These are phyloP conservation scores for Thyatira batis DNA, from an alignment of 2,888 invertebrate species.

Conservation along the genomic window DNA sequence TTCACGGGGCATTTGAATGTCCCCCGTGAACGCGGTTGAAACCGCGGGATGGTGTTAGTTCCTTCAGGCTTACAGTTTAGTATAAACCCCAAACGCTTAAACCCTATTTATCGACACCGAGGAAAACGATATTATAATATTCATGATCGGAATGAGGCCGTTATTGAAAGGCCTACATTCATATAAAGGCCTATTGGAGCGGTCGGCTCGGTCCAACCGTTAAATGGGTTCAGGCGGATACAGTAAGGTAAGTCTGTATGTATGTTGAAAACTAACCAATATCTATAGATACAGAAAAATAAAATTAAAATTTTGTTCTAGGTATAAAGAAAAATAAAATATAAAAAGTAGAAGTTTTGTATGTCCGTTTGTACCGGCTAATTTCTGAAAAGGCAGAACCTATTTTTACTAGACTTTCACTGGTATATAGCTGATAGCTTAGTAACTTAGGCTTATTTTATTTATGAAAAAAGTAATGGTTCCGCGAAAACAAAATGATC, in stretches of 20 bases:
- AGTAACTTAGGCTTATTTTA: neutral
- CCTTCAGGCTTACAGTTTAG: neutral
- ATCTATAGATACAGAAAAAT: too few relatives aligned
- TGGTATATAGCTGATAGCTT: neutral
- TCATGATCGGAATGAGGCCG: neutral
- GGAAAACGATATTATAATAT: neutral
- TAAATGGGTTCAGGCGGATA: neutral
- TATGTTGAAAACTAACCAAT: too few relatives aligned
- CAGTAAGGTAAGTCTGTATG: neutral
- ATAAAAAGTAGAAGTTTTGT: too few relatives aligned
- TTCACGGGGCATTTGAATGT: too few relatives aligned
- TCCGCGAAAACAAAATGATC: too few relatives aligned
- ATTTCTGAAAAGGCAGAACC: neutral
- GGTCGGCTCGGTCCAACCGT: too few relatives aligned
- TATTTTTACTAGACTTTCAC: neutral
- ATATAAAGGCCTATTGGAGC: neutral
- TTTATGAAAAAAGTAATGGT: neutral
- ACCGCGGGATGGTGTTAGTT: too few relatives aligned
- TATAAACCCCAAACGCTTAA: neutral
- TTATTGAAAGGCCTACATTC: neutral
- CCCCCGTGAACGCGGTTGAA: too few relatives aligned
- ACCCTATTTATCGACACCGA: neutral
- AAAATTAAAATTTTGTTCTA: too few relatives aligned
- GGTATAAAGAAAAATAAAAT: too few relatives aligned
- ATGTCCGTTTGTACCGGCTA: neutral